Evolutionary conservation across 2,113 vertebrate genomes (phyloP), one percentile per base, ranked within the genome.

Genomic region (Anhinga anhinga): DNA sequence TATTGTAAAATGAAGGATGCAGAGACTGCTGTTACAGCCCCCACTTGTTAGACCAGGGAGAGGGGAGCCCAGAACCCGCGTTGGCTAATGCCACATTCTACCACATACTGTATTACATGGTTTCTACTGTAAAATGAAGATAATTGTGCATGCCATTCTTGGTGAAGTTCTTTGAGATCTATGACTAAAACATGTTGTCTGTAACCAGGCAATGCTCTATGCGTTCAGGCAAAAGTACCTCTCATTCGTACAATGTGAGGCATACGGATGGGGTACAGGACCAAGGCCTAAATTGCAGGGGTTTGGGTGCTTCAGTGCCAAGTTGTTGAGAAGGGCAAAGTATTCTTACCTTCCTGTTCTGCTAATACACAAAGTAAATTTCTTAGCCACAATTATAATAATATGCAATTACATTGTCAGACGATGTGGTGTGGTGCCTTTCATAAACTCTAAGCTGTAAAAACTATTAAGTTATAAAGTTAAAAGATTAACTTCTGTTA

Each of bases 191-290:
- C 15, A 1, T 40, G 21, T 53, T 45, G 21, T 13, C 40, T 76
- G 25, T 45, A 84, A 63, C 27, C 16, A 67, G 34, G 47, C 49
- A 73, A 22, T 71, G 56, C n/a, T 83, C 27, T 52, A 2, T 11
- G n/a, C 34, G 45, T 38, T 40, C 50, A 81, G 86, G 72, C 42
- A 78, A 84, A 83, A 66, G 29, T 59, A 67, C 16, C 23, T 63
- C 49, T 84, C 56, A 42, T 50, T 62, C 0, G 0, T 73, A 32
- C 1, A 0, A 53, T 4, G 12, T 17, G 17, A 90, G 21, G 42
- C 47, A 42, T 17, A 61, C 34, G 44, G 15, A 74, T 1, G 15
- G 62, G 70, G 16, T 18, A 59, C 30, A 87, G 66, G 27, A 95
- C 26, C 22, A 81, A 44, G 25, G 27, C 47, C 61, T 78, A 72